Evolutionary conservation across 1,140 invertebrate genomes (phyloP).

Genomic region (Lucilia sericata): DNA sequence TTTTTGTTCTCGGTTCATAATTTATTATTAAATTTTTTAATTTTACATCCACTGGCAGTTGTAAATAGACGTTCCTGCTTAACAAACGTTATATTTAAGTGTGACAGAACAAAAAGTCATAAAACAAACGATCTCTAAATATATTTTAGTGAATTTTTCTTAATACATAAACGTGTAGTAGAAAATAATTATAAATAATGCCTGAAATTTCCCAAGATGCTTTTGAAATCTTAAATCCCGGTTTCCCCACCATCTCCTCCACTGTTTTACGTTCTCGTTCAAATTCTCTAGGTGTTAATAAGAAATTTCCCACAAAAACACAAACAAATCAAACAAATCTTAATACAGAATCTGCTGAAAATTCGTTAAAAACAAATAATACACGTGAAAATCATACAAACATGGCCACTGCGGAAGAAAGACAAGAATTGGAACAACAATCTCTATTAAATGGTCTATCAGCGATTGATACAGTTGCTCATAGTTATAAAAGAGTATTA

Average conservation of each 20-base stretch:
- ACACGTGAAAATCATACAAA: slow-evolving; percentile 49
- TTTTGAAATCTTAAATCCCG: slow-evolving; percentile 70
- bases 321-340: background rate
- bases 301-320: background rate
- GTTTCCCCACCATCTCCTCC: slow-evolving; percentile 68
- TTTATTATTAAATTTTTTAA: background rate
- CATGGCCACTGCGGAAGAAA: slow-evolving; percentile 57
- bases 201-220: slow-evolving; percentile 61
- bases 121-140: background rate
- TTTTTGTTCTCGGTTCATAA: background rate
- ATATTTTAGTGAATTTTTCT: background rate
- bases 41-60: slow-evolving; percentile 26
- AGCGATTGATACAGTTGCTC: slow-evolving; percentile 48
- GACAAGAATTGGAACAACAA: slow-evolving; percentile 37
- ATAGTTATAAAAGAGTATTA: slow-evolving; percentile 61
- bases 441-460: slow-evolving; percentile 59
- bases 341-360: background rate
- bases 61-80: slow-evolving; percentile 24
- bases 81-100: slow-evolving; percentile 23
- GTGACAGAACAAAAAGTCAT: slow-evolving; percentile 2
- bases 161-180: too few relatives aligned
- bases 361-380: background rate
- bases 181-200: slow-evolving; percentile 49
- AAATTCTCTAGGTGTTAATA: slow-evolving; percentile 61
- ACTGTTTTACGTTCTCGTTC: slow-evolving; percentile 70